These are phyloP conservation scores for Cinara cedri DNA, from an alignment of 2,888 invertebrate species.

Conservation along the genomic window DNA sequence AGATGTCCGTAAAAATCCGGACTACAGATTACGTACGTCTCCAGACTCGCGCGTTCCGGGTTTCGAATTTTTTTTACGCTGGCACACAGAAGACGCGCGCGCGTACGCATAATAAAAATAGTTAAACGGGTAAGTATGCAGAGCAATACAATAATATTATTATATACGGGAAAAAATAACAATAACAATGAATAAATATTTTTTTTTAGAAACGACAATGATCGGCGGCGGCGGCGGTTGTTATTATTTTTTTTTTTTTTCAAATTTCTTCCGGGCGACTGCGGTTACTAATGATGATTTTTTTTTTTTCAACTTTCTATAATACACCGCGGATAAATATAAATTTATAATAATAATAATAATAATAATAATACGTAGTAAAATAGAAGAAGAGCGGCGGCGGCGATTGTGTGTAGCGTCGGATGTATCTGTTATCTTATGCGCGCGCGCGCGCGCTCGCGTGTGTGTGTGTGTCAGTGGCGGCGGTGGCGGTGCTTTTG, in stretches of 20 bases:
- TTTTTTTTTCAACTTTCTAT: background rate
- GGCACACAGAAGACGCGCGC: no score
- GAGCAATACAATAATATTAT: no score
- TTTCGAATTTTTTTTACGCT: no score
- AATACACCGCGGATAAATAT: background rate
- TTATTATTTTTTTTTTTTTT: background rate
- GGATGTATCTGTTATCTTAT: constrained; percentile 52
- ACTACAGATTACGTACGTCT: no score
- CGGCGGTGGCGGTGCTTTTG: constrained; percentile 46
- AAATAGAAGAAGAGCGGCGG: constrained; percentile 48
- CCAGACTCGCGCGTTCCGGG: no score
- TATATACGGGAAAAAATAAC: no score
- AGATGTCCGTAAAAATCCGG: no score
- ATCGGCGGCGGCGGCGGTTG: no score
- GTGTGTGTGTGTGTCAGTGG: constrained; percentile 28
- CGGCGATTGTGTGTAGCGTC: constrained; percentile 43
- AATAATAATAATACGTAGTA: constrained; percentile 24
- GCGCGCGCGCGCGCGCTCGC: background rate
- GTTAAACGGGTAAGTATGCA: no score
- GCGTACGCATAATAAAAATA: no score
- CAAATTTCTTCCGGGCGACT: constrained; percentile 5
- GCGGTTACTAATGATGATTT: background rate
- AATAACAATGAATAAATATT: no score
- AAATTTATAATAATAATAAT: constrained; percentile 13
- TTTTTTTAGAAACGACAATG: no score